Percentiles rank a stretch among this genome's conserved stretches.
Conservation (phyloP, 2,888 invertebrate species). For the Papilio demoleus region DNA sequence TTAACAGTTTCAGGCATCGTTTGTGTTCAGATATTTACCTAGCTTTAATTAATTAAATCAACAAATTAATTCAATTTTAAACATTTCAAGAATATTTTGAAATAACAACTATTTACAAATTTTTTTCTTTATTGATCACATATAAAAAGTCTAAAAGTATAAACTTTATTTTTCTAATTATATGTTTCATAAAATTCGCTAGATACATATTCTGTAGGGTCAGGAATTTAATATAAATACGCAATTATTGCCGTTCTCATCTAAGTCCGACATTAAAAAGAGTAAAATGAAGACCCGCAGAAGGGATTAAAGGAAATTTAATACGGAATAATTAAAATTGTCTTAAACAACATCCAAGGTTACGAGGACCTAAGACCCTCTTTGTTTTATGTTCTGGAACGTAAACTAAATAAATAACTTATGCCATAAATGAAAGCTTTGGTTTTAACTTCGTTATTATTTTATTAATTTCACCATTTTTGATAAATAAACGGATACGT, state of each 20-base stretch:
- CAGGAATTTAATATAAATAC: slow-evolving; percentile 1
- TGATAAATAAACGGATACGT: not conserved
- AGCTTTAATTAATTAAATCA: not conserved
- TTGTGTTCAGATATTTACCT: not conserved
- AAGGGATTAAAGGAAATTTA: slow-evolving; percentile 34
- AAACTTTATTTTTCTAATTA: no score
- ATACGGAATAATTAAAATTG: slow-evolving; percentile 36
- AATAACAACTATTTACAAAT: no score
- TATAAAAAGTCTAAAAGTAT: no score
- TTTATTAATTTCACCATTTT: not conserved
- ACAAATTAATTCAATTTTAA: no score
- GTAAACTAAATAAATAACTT: slow-evolving; percentile 22
- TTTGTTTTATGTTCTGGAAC: slow-evolving; percentile 23
- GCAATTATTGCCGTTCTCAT: slow-evolving; percentile 23
- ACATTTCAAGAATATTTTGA: no score
- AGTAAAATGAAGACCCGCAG: slow-evolving; percentile 17
- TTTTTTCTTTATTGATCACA: no score
- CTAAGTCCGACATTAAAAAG: slow-evolving; percentile 26
- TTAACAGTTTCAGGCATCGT: slow-evolving; percentile 25
- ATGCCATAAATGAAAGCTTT: slow-evolving; percentile 10
- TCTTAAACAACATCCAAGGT: slow-evolving; percentile 29
- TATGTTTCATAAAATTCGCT: not conserved
- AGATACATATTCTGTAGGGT: not conserved
- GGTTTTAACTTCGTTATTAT: slow-evolving; percentile 6
- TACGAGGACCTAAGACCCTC: slow-evolving; percentile 28